Evolutionary conservation across 2,113 vertebrate species (phyloP).

Genomic region (Vimba vimba): DNA sequence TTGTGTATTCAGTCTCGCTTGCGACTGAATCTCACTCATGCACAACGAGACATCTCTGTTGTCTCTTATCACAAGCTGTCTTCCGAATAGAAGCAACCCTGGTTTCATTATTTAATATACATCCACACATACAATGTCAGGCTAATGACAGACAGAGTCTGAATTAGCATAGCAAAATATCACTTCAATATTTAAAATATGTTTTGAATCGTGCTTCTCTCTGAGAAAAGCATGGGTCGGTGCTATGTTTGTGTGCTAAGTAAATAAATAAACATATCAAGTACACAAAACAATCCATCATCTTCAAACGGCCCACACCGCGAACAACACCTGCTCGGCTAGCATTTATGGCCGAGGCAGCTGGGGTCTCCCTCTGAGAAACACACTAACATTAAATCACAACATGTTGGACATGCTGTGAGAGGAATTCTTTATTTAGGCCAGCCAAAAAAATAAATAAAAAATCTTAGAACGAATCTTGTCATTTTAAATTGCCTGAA

Average conservation of each 20-base stretch:
- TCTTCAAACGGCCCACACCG: slow-evolving; percentile 18
- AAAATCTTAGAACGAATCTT: not conserved
- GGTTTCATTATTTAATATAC: slow-evolving; percentile 52
- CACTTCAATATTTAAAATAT: not conserved
- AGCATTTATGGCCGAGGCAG: slow-evolving; percentile 53
- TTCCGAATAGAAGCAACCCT: not conserved
- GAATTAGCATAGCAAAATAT: slow-evolving; percentile 49
- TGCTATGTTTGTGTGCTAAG: not conserved
- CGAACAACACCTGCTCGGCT: slow-evolving; percentile 50
- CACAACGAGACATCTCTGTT: slow-evolving; percentile 5
- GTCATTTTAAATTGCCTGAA: not conserved
- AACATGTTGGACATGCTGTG: slow-evolving; percentile 31
- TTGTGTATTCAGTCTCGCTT: slow-evolving; percentile 10
- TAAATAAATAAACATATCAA: slow-evolving; percentile 36
- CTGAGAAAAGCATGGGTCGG: slow-evolving; percentile 14
- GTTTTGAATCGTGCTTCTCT: not conserved
- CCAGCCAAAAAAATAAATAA: not conserved
- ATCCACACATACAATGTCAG: slow-evolving; percentile 47
- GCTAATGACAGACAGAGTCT: slow-evolving; percentile 49
- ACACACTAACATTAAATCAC: slow-evolving; percentile 51
- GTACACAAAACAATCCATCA: slow-evolving; percentile 21
- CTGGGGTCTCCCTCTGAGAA: slow-evolving; percentile 44
- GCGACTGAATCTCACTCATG: slow-evolving; percentile 16
- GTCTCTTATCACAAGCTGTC: not conserved
- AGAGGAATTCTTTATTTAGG: slow-evolving; percentile 48